These are phyloP conservation scores for Mixornis gularis DNA, from an alignment of 2,113 vertebrate genomes.

Conservation along the genomic window DNA sequence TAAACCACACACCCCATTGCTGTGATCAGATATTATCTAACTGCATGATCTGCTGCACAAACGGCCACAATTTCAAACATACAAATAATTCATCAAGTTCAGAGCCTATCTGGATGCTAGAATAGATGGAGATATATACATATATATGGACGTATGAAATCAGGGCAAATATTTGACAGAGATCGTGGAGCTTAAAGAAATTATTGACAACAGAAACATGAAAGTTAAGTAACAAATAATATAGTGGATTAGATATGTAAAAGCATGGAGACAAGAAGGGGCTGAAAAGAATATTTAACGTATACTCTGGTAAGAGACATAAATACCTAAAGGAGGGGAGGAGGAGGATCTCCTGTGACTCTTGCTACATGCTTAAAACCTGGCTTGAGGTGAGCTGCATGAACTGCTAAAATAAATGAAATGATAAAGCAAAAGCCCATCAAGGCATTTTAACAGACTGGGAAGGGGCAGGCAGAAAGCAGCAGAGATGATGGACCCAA, in stretches of 20 bases:
- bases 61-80: not conserved
- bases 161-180: not conserved
- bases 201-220: not conserved
- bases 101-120: not conserved
- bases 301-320: not conserved
- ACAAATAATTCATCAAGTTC: not conserved
- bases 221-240: not conserved
- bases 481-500: constrained; percentile 13
- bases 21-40: not conserved
- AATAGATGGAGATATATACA: not conserved
- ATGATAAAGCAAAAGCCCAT: constrained; percentile 61
- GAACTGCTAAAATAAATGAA: constrained; percentile 58
- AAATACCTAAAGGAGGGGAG: not conserved
- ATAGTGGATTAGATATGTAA: not conserved
- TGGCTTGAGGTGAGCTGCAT: constrained; percentile 35
- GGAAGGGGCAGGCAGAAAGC: constrained; percentile 56
- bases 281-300: not conserved
- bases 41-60: not conserved
- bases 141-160: not conserved
- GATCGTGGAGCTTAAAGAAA: not conserved
- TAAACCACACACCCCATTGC: not conserved
- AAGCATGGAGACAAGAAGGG: not conserved
- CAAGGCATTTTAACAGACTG: constrained; percentile 53
- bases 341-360: not conserved
- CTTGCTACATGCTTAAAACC: not conserved